Evolutionary conservation across 2,888 invertebrate genomes (phyloP).

Genomic region (Brassicogethes aeneus): DNA sequence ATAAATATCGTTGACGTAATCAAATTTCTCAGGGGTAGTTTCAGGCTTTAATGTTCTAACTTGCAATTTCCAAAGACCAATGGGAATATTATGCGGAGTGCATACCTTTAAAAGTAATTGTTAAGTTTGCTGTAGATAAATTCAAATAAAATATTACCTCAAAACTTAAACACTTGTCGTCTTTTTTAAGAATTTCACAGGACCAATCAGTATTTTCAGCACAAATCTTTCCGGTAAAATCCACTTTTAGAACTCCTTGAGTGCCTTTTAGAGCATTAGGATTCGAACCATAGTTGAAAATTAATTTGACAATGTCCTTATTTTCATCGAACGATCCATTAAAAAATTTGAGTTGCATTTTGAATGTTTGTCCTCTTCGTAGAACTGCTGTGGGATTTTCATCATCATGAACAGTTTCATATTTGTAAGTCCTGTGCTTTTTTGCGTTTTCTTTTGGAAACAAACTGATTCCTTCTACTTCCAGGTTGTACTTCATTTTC

Average conservation of each 20-base stretch:
- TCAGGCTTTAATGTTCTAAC: conserved; percentile 47
- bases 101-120: conserved; percentile 48
- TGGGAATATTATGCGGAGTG: conserved; percentile 53
- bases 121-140: no score
- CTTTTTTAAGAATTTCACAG: conserved; percentile 28
- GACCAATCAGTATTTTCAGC: conserved; percentile 33
- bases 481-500: conserved; percentile 41
- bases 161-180: conserved; percentile 35
- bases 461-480: conserved; percentile 52
- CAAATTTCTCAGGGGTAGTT: conserved; percentile 43
- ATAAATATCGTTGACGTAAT: conserved; percentile 60
- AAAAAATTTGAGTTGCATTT: conserved; percentile 54
- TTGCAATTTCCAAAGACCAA: conserved; percentile 59
- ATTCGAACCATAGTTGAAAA: conserved; percentile 56
- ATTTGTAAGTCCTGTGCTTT: conserved; percentile 60
- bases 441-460: conserved; percentile 61
- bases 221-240: conserved; percentile 18
- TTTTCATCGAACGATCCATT: conserved; percentile 50
- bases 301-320: conserved; percentile 55
- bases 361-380: conserved; percentile 65
- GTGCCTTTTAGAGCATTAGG: conserved; percentile 49
- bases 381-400: conserved; percentile 54
- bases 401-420: conserved; percentile 57
- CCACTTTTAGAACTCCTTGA: conserved; percentile 38
- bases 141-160: conserved; percentile 30